Evolutionary conservation across 2,797 vertebrate genomes (phyloP), one percentile per base, ranked within the genome.

Genomic region (Amblyraja radiata): DNA sequence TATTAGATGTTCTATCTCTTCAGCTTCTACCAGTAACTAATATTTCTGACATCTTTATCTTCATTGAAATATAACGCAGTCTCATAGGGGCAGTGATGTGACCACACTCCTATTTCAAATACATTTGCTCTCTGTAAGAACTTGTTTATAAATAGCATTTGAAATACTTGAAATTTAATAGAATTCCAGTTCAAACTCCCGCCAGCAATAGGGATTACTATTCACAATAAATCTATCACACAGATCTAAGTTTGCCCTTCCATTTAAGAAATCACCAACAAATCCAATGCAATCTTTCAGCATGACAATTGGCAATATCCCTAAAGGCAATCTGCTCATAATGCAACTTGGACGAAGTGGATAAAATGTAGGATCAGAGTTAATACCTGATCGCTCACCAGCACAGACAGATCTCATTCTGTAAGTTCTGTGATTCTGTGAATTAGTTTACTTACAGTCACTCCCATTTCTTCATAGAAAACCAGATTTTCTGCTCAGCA

Each of bases 221-320:
- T 68, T 68, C 65, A 65, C 61, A 61, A 88, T 88, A 88, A 88
- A 88, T 88, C 61, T 88, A 68, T 88, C 84, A 88, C 84, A 88
- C n/a, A 65, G 16, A 36, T 88, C 84, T 68, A 65, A 88, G 14
- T 36, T 0, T 32, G 63, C 32, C 32, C 58, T 61, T 61, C 25
- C 65, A 65, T 10, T 4, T 8, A 2, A 16, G 16, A 65, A 36
- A 21, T 1, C n/a, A 16, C 16, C 61, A 88, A 68, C 58, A 65
- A 86, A 65, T 63, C 16, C 58, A 86, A 63, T 61, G 61, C 61
- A 32, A 11, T 83, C 54, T 25, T 25, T 83, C 10, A 83, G n/a
- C 58, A 86, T 86, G 58, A 32, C 5, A 63, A 84, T n/a, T 86
- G 83, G 25, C 83, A 86, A 16, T 8, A 68, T 2, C 36, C 61